phyloP scores from a whole-genome alignment of 2,888 invertebrate genomes.

The Cosmopolites sordidus region DNA sequence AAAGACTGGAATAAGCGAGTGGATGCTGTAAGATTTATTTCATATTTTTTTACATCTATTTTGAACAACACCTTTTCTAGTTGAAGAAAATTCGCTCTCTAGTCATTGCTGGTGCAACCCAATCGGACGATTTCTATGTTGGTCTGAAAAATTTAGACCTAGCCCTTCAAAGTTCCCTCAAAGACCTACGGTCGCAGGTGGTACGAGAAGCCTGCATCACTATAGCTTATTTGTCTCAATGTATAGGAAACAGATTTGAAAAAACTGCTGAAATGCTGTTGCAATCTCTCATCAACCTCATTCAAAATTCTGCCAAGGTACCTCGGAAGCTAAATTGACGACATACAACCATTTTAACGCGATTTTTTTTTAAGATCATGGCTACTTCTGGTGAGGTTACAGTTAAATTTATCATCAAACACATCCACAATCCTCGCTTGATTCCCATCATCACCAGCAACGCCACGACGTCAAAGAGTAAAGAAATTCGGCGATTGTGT shows the following conservation, averaged over 20 bases:
- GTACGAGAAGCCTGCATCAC: conserved; percentile 95
- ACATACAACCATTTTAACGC: too few species aligned
- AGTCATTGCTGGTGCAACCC: conserved; percentile 71
- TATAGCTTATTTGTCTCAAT: conserved; percentile 86
- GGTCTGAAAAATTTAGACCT: conserved; percentile 75
- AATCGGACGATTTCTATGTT: conserved; percentile 68
- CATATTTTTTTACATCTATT: conserved; percentile 1
- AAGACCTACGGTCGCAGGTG: conserved; percentile 85
- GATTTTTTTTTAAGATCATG: conserved; percentile 61
- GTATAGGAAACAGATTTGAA: conserved; percentile 77
- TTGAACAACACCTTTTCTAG: conserved; percentile 51
- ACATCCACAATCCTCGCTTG: conserved; percentile 75
- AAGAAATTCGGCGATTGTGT: conserved; percentile 74
- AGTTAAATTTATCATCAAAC: conserved; percentile 81
- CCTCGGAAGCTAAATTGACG: conserved; percentile 27
- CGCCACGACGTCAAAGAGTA: conserved; percentile 79
- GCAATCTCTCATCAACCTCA: conserved; percentile 79
- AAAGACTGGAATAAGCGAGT: conserved; percentile 93
- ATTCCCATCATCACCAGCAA: conserved; percentile 74
- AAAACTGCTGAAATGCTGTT: conserved; percentile 81
- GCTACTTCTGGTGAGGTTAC: conserved; percentile 84
- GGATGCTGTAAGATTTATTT: conserved; percentile 66
- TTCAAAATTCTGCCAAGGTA: conserved; percentile 94
- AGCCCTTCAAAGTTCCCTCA: conserved; percentile 75
- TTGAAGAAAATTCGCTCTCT: conserved; percentile 81